Evolutionary conservation across 2,113 vertebrate genomes (phyloP).

Genomic region (Oostethus manadensis): DNA sequence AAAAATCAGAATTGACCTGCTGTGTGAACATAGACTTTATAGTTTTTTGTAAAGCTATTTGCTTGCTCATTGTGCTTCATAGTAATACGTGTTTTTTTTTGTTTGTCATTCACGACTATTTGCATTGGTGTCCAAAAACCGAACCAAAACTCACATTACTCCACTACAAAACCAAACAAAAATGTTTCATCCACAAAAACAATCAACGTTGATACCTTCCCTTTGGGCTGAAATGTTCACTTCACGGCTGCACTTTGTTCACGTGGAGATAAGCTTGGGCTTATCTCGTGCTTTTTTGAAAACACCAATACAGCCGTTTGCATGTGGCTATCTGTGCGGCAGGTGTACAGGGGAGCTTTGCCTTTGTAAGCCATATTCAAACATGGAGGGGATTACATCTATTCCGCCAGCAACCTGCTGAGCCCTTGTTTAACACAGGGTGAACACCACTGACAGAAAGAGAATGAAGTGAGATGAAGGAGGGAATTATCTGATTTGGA

Average conservation of each 20-base stretch:
- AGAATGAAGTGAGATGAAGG: slow-evolving; percentile 40
- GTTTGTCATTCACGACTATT: too few relatives aligned
- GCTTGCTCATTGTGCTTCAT: too few relatives aligned
- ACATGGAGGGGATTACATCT: slow-evolving; percentile 57
- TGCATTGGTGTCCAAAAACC: too few relatives aligned
- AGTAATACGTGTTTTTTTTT: too few relatives aligned
- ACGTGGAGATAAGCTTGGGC: slow-evolving; percentile 31
- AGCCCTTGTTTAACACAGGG: slow-evolving; percentile 41
- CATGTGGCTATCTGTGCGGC: slow-evolving; percentile 39
- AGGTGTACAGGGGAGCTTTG: slow-evolving; percentile 38
- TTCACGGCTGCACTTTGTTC: slow-evolving; percentile 28
- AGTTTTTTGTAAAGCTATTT: too few relatives aligned
- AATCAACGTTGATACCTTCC: slow-evolving; percentile 5
- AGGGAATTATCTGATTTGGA: slow-evolving; percentile 30
- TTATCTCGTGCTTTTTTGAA: slow-evolving; percentile 1
- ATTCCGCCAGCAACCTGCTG: slow-evolving; percentile 22
- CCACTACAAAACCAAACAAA: slow-evolving; percentile 15
- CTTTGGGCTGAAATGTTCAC: not conserved
- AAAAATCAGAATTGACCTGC: too few relatives aligned
- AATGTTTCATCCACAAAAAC: slow-evolving; percentile 19
- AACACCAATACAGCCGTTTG: slow-evolving; percentile 29
- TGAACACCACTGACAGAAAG: slow-evolving; percentile 22
- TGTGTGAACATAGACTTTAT: too few relatives aligned
- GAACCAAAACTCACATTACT: not conserved
- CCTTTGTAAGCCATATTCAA: slow-evolving; percentile 53